These are phyloP conservation scores for Dallia pectoralis DNA, from an alignment of 2,797 vertebrate species.

Conservation along the genomic window DNA sequence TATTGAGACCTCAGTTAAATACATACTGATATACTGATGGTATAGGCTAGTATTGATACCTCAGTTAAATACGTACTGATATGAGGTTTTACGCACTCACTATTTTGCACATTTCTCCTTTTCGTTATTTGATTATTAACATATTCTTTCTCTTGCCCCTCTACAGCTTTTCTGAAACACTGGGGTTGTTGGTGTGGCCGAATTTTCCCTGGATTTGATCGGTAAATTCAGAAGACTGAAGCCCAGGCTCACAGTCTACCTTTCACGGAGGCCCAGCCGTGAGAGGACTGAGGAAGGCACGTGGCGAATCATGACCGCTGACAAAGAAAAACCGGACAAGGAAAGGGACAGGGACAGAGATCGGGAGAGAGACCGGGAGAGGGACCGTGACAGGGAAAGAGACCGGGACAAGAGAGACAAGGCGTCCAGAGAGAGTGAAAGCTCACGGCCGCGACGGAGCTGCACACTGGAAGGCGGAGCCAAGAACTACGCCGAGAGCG, in stretches of 20 bases:
- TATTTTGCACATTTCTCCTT: no score
- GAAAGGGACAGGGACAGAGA: conserved; percentile 93
- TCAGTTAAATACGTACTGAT: background rate
- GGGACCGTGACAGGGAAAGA: conserved; percentile 90
- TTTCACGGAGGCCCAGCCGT: conserved; percentile 99
- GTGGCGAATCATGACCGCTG: conserved; percentile 99
- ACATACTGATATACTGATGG: no score
- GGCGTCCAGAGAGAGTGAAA: conserved; percentile 76
- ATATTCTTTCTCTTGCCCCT: conserved; percentile 25
- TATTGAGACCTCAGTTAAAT: background rate
- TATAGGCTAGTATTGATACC: background rate
- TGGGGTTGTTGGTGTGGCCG: conserved; percentile 98
- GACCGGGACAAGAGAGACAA: conserved; percentile 83
- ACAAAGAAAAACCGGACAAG: conserved; percentile 93
- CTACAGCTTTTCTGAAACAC: conserved; percentile 88
- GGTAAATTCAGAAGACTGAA: conserved; percentile 99
- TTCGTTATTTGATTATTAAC: conserved; percentile 19
- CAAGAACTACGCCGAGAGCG: conserved; percentile 97
- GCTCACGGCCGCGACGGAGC: conserved; percentile 89
- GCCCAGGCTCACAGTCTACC: conserved; percentile 99
- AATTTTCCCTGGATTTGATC: conserved; percentile 99
- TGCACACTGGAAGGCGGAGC: conserved; percentile 95
- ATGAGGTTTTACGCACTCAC: no score
- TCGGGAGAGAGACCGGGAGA: conserved; percentile 80
- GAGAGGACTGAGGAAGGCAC: conserved; percentile 99